Base-by-base conservation (phyloP, 1,140 invertebrate genomes). In the Centruroides vittatus region DNA sequence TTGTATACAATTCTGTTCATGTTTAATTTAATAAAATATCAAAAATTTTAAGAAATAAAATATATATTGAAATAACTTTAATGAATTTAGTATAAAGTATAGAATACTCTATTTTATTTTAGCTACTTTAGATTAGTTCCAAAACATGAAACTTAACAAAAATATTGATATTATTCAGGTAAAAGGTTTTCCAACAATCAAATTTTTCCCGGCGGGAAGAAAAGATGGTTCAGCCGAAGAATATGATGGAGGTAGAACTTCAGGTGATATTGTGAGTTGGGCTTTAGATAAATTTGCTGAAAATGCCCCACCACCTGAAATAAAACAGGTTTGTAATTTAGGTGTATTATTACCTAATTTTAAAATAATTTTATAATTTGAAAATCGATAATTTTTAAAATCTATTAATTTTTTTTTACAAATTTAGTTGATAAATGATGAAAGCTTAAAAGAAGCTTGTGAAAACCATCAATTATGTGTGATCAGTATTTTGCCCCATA, bases 111-210 rank as follows among this genome's bases (percentile, higher is more conserved):
- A 23, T 23, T 23, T 23, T 23, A 23, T 23, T 1, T 23, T 23
- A 23, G 23, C 23, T 23, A 23, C 23, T 23, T 23, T 23, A 23
- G 23, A 23, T 23, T 23, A 23, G 23, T 23, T 23, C 2, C 23
- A 23, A 23, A 23, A 23, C 2, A 23, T 23, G 23, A 23, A 23
- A 23, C 23, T 23, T 23, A 23, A 23, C 23, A 23, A 23, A 23
- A 23, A 23, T 23, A 23, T 23, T 23, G 1, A 23, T 23, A 23
- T 23, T 23, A 2, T 23, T 23, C 23, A 76, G 74, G 83, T 99
- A 47, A 82, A 86, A 68, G 95, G 96, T 0, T 99, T 94, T 76
- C 96, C 96, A 9, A 98, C 95, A 8, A 98, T 99, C 63, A 99
- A 99, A 76, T 85, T 86, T 72, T 99, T 99, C 78, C 78, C 83